Evolutionary conservation across 2,797 vertebrate genomes (phyloP).

Genomic region (Carapus acus): DNA sequence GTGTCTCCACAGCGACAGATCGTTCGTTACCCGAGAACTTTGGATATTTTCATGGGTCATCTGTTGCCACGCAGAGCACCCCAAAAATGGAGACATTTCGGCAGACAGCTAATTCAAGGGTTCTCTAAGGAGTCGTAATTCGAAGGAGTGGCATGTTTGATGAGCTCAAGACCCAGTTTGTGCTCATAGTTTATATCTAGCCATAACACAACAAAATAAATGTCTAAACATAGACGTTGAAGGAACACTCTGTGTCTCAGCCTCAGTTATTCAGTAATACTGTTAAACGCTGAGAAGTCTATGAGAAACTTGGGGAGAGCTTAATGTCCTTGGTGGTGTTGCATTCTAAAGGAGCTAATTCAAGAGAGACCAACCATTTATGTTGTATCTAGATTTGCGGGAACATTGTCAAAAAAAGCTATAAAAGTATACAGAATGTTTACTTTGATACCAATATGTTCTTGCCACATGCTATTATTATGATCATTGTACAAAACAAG

Average conservation of each 20-base stretch:
- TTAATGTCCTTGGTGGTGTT: slow-evolving; percentile 36
- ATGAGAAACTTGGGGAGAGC: slow-evolving; percentile 32
- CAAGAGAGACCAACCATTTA: slow-evolving; percentile 36
- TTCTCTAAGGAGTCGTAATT: slow-evolving; percentile 41
- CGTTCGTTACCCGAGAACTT: slow-evolving; percentile 45
- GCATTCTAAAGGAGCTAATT: slow-evolving; percentile 39
- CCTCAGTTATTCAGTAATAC: slow-evolving; percentile 14
- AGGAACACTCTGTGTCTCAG: slow-evolving; percentile 42
- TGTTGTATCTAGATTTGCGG: slow-evolving; percentile 55
- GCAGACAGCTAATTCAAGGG: slow-evolving; percentile 42
- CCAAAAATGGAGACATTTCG: slow-evolving; percentile 39
- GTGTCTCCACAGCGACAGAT: slow-evolving; percentile 33
- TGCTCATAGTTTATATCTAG: slow-evolving; percentile 17
- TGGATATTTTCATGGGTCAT: slow-evolving; percentile 38
- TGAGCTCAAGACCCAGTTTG: slow-evolving; percentile 27
- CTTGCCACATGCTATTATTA: slow-evolving; percentile 39
- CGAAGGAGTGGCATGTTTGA: slow-evolving; percentile 19
- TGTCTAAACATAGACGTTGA: slow-evolving; percentile 45
- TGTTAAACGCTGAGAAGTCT: slow-evolving; percentile 25
- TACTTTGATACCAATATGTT: slow-evolving; percentile 40
- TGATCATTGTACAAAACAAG: slow-evolving; percentile 52
- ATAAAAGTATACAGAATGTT: slow-evolving; percentile 44
- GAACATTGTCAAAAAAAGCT: slow-evolving; percentile 57
- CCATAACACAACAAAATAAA: slow-evolving; percentile 34
- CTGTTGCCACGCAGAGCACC: slow-evolving; percentile 35